These are phyloP conservation scores for Falco naumanni DNA, from an alignment of 2,797 vertebrate species.

Conservation along the genomic window DNA sequence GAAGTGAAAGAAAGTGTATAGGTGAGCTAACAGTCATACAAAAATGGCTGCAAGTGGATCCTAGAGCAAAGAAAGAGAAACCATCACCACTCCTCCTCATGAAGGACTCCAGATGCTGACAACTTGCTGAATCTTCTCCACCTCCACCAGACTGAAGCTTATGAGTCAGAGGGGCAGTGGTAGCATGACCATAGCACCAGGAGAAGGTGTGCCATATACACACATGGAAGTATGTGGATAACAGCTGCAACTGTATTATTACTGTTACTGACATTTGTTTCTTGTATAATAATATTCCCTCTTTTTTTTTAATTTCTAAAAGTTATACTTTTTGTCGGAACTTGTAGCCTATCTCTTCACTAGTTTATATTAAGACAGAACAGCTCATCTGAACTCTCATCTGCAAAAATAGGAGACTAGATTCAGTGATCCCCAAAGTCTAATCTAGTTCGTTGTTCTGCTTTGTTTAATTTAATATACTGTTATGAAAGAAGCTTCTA, in stretches of 20 bases:
- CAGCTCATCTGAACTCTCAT: background rate
- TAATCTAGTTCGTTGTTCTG: background rate
- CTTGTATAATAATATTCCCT: background rate
- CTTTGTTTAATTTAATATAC: background rate
- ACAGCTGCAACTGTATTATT: background rate
- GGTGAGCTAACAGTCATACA: background rate
- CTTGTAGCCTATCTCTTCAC: background rate
- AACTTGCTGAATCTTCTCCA: background rate
- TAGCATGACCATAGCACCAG: background rate
- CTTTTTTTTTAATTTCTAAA: background rate
- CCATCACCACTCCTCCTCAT: background rate
- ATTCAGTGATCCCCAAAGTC: background rate
- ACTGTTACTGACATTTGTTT: background rate
- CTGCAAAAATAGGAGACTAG: background rate
- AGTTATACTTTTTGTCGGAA: background rate
- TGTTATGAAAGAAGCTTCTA: background rate
- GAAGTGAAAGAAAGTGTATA: background rate
- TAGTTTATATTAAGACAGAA: background rate
- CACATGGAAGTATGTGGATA: background rate
- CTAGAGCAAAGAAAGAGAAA: background rate
- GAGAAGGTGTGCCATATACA: background rate
- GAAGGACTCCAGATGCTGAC: background rate
- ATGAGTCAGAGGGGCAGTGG: background rate
- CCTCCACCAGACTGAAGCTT: background rate
- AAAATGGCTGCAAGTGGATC: background rate